Conservation (phyloP, 2,888 invertebrate genomes). For the Linyphia triangularis region DNA sequence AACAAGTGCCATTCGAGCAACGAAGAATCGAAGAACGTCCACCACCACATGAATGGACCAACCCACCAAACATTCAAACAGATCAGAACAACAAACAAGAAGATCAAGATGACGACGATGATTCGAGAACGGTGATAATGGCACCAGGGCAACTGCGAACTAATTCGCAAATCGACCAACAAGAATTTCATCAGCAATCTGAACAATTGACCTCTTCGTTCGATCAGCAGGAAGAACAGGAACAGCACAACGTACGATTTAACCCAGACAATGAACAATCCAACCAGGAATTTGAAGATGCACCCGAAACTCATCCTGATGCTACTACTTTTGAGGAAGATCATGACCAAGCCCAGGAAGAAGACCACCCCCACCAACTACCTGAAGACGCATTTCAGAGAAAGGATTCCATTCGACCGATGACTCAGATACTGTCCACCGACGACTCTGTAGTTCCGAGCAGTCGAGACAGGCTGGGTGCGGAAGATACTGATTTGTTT, state of each 20-base stretch:
- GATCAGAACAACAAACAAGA: neutral
- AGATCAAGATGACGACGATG: neutral
- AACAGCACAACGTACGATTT: conserved; percentile 37
- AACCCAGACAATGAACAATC: neutral
- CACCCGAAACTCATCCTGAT: neutral
- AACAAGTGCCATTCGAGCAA: conserved; percentile 1
- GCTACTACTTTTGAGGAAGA: conserved; percentile 10
- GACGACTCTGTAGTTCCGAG: conserved; percentile 60
- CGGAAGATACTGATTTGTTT: conserved; percentile 45
- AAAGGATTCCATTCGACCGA: conserved; percentile 38
- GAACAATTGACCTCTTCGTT: neutral
- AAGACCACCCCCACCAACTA: neutral
- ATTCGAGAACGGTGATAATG: conserved; percentile 44
- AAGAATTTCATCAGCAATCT: neutral
- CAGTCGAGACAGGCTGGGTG: conserved; percentile 37
- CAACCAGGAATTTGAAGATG: neutral
- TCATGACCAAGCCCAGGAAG: neutral
- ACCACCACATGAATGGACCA: neutral
- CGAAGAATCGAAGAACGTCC: neutral
- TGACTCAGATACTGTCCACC: conserved; percentile 26
- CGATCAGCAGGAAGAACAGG: conserved; percentile 15
- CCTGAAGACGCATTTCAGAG: conserved; percentile 24
- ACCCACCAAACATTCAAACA: neutral
- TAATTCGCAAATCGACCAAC: neutral
- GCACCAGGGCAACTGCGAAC: conserved; percentile 1